phyloP scores from a whole-genome alignment of 2,113 vertebrate genomes.

The Lathamus discolor region DNA sequence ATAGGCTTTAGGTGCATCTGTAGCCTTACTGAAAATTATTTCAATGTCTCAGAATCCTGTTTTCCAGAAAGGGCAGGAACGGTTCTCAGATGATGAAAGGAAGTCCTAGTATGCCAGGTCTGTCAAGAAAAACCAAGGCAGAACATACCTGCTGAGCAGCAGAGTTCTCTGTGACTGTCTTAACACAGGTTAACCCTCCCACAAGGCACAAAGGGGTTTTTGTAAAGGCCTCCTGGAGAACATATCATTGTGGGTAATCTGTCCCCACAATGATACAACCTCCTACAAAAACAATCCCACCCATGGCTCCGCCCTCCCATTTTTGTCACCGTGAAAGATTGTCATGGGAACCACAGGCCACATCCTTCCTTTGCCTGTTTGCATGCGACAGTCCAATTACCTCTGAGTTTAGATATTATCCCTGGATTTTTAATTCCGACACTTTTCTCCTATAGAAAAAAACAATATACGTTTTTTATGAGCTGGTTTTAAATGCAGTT shows the following conservation, averaged over 20 bases:
- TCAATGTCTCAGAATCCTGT: neutral
- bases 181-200: neutral
- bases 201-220: constrained; percentile 75
- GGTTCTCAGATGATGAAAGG: neutral
- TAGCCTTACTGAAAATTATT: neutral
- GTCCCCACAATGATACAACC: constrained; percentile 85
- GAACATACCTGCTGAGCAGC: neutral
- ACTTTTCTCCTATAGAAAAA: neutral
- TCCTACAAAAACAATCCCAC: constrained; percentile 84
- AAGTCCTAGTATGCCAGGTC: neutral
- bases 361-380: neutral
- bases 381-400: neutral
- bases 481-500: neutral
- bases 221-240: constrained; percentile 82
- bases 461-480: neutral
- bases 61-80: neutral
- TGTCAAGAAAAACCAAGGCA: neutral
- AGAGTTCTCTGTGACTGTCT: neutral
- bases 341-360: neutral
- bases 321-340: neutral
- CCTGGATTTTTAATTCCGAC: fast-evolving
- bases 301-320: neutral
- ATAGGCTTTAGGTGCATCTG: neutral
- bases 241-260: constrained; percentile 87
- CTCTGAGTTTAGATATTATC: neutral